A percentile compares a stretch with the other conserved stretches of the same genome.
Evolutionary conservation across 1,140 invertebrate species (phyloP).

Genomic region (Bombus confusus): DNA sequence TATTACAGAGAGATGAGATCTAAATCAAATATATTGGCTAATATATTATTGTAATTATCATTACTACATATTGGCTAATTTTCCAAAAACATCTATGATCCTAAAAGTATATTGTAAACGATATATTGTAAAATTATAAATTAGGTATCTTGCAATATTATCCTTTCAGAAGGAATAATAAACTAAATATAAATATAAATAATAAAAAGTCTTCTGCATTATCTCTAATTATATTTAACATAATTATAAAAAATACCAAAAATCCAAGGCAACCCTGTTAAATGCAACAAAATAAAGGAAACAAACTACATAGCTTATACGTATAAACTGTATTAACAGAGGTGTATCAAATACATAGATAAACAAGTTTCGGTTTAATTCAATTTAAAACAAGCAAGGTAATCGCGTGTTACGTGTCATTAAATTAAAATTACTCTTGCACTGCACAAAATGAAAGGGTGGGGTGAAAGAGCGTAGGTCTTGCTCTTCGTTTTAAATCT

Average conservation of each 20-base stretch:
- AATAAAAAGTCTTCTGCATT: too few species aligned
- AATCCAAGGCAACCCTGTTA: background rate
- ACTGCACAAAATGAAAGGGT: background rate
- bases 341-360: background rate
- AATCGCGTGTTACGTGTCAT: background rate
- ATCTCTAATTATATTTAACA: background rate
- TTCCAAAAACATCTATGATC: background rate
- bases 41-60: too few species aligned
- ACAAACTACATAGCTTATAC: background rate
- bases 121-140: background rate
- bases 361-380: background rate
- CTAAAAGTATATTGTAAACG: background rate
- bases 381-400: background rate
- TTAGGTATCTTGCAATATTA: background rate
- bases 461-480: background rate
- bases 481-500: background rate
- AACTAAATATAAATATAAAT: too few species aligned
- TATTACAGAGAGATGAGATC: too few species aligned
- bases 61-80: background rate
- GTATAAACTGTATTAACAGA: background rate
- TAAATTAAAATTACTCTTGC: conserved; percentile 8
- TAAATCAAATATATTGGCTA: too few species aligned
- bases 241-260: background rate
- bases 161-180: background rate
- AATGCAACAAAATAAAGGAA: background rate